Percentiles rank a stretch among this genome's conserved stretches.
Conservation (phyloP, 2,888 invertebrate species). For the Sarcophaga subvicina region DNA sequence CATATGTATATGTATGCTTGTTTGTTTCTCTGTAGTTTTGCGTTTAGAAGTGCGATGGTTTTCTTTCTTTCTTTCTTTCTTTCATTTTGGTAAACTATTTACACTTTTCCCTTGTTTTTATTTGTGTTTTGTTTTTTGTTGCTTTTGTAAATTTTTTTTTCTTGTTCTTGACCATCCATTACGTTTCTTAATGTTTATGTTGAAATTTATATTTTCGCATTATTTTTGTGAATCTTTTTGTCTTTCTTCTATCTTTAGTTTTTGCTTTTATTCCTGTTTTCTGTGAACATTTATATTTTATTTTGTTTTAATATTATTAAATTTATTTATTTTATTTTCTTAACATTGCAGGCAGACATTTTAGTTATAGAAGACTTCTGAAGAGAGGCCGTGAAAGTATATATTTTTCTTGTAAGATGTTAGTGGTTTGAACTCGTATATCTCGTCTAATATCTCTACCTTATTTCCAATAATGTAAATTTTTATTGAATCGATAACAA, state of each 20-base stretch:
- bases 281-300: slow-evolving; percentile 8
- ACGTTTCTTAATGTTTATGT: slow-evolving; percentile 13
- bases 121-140: too few relatives aligned
- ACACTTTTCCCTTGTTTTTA: too few relatives aligned
- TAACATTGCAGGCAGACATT: slow-evolving; percentile 58
- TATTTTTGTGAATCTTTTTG: slow-evolving; percentile 24
- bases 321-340: slow-evolving; percentile 38
- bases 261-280: slow-evolving; percentile 45
- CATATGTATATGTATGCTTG: too few relatives aligned
- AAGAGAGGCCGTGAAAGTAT: too few relatives aligned
- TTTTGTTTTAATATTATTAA: slow-evolving; percentile 34
- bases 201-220: slow-evolving; percentile 34
- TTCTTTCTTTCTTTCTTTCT: background rate
- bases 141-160: background rate
- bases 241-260: slow-evolving; percentile 45
- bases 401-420: too few relatives aligned
- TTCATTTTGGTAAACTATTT: background rate
- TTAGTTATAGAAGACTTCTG: background rate
- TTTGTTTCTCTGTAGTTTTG: too few relatives aligned
- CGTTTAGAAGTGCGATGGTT: slow-evolving; percentile 5
- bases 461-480: too few relatives aligned
- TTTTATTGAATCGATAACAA: too few relatives aligned
- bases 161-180: slow-evolving; percentile 42
- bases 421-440: too few relatives aligned
- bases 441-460: too few relatives aligned